Base-by-base conservation (phyloP, 2,888 invertebrate species). In the Masnerella sp. region DNA sequence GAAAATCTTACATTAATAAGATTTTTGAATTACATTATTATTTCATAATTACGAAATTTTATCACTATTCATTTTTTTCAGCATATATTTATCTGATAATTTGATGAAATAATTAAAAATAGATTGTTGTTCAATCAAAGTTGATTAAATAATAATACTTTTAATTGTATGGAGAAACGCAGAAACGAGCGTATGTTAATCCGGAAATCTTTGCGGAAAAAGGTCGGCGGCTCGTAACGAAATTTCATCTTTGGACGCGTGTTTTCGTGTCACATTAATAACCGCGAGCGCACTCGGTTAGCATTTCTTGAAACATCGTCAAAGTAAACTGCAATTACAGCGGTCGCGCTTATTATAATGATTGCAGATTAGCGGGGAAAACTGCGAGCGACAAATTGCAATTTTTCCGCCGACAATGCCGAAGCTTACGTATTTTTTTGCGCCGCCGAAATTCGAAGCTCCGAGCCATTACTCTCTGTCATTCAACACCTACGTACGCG, bases 381-480 rank as follows among this genome's bases (percentile, higher is more conserved):
- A 61, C 11, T 38, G 28, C 32, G 32, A 11, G 22, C 32, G 11
- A 42, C 30, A 51, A 51, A 62, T 62, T 51, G 11, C 38, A 64
- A 52, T 52, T 64, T 8, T 54, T 30, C 64, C 25, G 25, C 40
- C 68, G 52, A 18, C 59, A n/a, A 54, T 59, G 34, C 52, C 67
- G 43, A 67, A 59, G 67, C 59, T 61, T 61, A 59, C 56, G 67
- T 67, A 54, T 58, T 67, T 51, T 72, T 56, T 47, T 59, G 51
- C 45, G 45, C 45, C 32, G 49, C 15, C 12, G 68, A 58, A 74
- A 58, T 68, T 68, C 58, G 62, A 51, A 56, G 62, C 52, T 52
- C 62, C 51, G 51, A 56, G 64, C 74, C 56, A 69, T 68, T 72
- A 65, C 74, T 70, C 64, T 73, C 69, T 54, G 49, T 69, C 58